Base-by-base conservation (phyloP, 2,113 vertebrate genomes). In the Danionella cerebrum region DNA sequence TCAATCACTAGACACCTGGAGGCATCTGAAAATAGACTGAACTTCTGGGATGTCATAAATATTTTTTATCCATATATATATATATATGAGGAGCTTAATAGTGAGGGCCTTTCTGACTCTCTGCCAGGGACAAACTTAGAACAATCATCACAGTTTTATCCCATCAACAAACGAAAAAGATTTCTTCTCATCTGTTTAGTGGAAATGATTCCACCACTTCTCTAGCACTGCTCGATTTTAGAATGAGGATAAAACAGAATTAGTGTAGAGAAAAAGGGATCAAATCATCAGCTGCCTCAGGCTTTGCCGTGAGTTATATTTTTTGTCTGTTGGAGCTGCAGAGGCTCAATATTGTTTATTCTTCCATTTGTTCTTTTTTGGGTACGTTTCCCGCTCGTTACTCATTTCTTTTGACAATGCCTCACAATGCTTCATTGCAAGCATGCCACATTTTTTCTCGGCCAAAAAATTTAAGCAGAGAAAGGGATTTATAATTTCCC, bases 11-110 rank as follows among this genome's bases (percentile, higher is more conserved):
- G 54, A 16, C 51, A 42, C 55, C 55, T 29, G 22, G n/a, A 39
- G 39, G 19, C 38, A 47, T 19, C 58, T 69, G 44, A 60, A 72
- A 76, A 72, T 65, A 76, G 59, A 44, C 39, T 54, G 53, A 70
- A 52, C 57, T 74, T 77, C 75, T 77, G 68, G 75, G 72, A 77
- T 73, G 64, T 18, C 38, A 48, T 63, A 24, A 63, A 69, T 65
- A 55, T 51, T 45, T 47, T n/a, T 52, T 22, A 41, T 47, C 55
- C 57, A 59, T 71, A 65, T 62, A 57, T 62, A 73, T 52, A 55
- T 74, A n/a, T n/a, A n/a, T n/a, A n/a, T n/a, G n/a, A n/a, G n/a
- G n/a, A n/a, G n/a, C n/a, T 64, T 64, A 77, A 77, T 74, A 67
- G 62, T 42, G 55, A 67, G 57, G 51, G 39, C 39, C 60, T 55